Conservation (phyloP, 2,113 vertebrate genomes). For the Tragulus kanchil region DNA sequence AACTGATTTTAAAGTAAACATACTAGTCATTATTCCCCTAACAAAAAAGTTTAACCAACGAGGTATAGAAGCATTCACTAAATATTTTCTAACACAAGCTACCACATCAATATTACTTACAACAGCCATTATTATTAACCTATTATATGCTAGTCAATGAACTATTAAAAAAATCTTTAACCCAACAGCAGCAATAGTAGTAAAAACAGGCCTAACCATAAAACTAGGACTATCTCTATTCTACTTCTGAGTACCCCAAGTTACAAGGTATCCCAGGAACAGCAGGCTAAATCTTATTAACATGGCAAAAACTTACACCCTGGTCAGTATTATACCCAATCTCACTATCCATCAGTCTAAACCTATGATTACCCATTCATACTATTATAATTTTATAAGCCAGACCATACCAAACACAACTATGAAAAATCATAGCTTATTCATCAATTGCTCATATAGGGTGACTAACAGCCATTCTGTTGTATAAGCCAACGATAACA, state of each 20-base stretch:
- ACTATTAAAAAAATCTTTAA: background rate
- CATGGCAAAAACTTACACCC: background rate
- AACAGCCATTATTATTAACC: background rate
- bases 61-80: background rate
- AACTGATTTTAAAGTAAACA: background rate
- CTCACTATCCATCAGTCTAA: background rate
- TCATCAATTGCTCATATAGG: background rate
- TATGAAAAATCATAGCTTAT: background rate
- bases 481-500: background rate
- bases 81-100: background rate
- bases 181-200: background rate
- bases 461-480: background rate
- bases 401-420: background rate
- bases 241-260: background rate
- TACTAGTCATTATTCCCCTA: background rate
- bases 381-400: background rate
- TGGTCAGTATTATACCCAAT: background rate
- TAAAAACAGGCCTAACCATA: background rate
- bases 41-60: background rate
- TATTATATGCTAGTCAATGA: background rate
- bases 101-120: background rate
- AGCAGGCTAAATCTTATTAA: background rate
- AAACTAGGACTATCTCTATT: background rate
- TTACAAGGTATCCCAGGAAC: background rate
- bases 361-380: background rate